These are phyloP conservation scores for Papilio helenus DNA, from an alignment of 1,140 invertebrate genomes.

Conservation along the genomic window DNA sequence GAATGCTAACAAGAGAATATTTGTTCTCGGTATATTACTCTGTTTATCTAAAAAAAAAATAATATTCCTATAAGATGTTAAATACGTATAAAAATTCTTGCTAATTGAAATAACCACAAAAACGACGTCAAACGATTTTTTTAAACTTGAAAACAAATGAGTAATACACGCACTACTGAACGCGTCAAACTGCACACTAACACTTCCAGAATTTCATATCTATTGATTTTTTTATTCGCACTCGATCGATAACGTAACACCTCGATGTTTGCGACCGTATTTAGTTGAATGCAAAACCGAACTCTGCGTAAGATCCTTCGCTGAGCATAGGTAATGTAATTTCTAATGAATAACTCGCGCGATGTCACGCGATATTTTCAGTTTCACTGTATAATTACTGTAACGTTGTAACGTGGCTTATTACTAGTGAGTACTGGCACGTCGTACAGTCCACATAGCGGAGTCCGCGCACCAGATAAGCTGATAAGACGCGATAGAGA, in stretches of 20 bases:
- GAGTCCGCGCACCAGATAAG: constrained; percentile 63
- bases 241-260: constrained; percentile 23
- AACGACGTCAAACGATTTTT: background rate
- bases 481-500: constrained; percentile 75
- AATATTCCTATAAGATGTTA: background rate
- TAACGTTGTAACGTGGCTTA: constrained; percentile 30
- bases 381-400: constrained; percentile 51
- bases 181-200: constrained; percentile 2
- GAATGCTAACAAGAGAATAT: constrained; percentile 40
- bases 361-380: constrained; percentile 56
- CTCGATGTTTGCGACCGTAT: background rate
- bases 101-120: background rate
- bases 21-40: constrained; percentile 1
- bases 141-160: background rate
- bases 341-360: constrained; percentile 43
- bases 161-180: background rate
- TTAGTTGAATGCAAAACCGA: constrained; percentile 41
- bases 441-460: constrained; percentile 51
- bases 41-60: background rate
- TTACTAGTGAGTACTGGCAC: constrained; percentile 53
- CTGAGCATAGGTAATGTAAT: constrained; percentile 49
- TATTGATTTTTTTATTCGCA: constrained; percentile 10
- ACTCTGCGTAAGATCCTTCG: constrained; percentile 30
- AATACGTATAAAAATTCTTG: background rate
- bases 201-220: constrained; percentile 12